Evolutionary conservation across 1,140 invertebrate genomes (phyloP).

Genomic region (Bombyx mori): ASM3026992v2 NC_085119.1:8916001-8916500

Average conservation of each 20-base stretch:
- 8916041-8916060: constrained; percentile 98
- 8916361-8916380: too few relatives aligned
- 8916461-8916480: too few relatives aligned
- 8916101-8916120: constrained; percentile 96
- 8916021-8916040: constrained; percentile 98
- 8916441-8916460: too few relatives aligned
- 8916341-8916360: too few relatives aligned
- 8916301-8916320: too few relatives aligned
- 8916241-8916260: neutral
- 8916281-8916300: too few relatives aligned
- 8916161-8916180: constrained; percentile 86
- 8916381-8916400: too few relatives aligned
- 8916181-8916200: constrained; percentile 90
- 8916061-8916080: constrained; percentile 99
- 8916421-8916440: too few relatives aligned
- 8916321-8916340: too few relatives aligned
- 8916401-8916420: too few relatives aligned
- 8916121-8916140: constrained; percentile 97
- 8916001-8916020: constrained; percentile 90
- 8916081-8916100: constrained; percentile 96
- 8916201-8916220: constrained; percentile 74
- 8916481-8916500: too few relatives aligned
- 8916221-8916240: neutral
- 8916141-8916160: constrained; percentile 92
- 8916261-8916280: too few relatives aligned